Conservation (phyloP, 2,797 vertebrate genomes). For the Xiphophorus birchmanni region DNA sequence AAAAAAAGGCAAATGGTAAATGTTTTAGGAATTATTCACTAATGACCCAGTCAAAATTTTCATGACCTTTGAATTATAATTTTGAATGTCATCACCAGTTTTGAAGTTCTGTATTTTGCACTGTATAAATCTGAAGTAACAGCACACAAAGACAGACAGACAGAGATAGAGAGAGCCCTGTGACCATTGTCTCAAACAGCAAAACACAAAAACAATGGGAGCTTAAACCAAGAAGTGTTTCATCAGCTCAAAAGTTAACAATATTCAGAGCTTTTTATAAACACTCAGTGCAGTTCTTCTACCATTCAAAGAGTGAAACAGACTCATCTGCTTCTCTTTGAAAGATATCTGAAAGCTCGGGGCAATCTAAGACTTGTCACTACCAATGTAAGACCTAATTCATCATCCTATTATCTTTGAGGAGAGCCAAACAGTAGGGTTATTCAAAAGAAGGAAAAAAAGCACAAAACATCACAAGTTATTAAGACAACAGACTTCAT, state of each 20-base stretch:
- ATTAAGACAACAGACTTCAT: constrained; percentile 27
- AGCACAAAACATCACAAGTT: constrained; percentile 10
- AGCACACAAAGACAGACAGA: not conserved
- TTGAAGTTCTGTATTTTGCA: not conserved
- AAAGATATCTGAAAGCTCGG: constrained; percentile 58
- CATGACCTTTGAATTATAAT: not conserved
- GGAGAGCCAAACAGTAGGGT: constrained; percentile 42
- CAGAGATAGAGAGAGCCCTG: not conserved
- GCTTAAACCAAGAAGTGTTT: constrained; percentile 13
- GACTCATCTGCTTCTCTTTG: constrained; percentile 39
- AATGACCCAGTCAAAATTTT: not conserved
- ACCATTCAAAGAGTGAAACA: constrained; percentile 35
- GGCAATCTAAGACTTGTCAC: constrained; percentile 74
- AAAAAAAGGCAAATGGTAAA: not conserved
- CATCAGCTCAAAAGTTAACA: constrained; percentile 28
- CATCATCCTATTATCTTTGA: constrained; percentile 71
- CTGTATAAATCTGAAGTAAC: not conserved
- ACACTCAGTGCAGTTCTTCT: constrained; percentile 31
- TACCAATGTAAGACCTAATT: constrained; percentile 71
- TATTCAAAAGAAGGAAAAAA: constrained; percentile 38
- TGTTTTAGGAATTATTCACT: not conserved
- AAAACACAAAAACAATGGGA: constrained; percentile 1
- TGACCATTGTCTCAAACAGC: not conserved
- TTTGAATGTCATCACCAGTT: not conserved
- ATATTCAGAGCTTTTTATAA: constrained; percentile 23